Percentiles rank a stretch among this genome's conserved stretches.
These are phyloP conservation scores for Toxonevra muliebris DNA, from an alignment of 2,888 invertebrate species.

Conservation along the genomic window DNA sequence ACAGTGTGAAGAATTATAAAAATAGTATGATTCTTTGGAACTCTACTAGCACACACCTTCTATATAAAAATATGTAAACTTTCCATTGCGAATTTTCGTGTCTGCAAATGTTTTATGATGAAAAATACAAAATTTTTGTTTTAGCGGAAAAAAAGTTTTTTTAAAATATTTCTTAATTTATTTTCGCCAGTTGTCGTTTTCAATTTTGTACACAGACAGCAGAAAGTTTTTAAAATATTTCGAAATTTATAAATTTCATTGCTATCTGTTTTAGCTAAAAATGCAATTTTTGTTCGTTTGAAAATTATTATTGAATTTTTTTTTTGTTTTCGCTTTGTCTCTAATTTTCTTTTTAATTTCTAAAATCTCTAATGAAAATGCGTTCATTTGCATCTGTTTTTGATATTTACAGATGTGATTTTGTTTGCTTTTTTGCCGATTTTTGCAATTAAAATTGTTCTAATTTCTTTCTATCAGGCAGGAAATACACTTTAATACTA, in stretches of 20 bases:
- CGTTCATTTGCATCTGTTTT: slow-evolving; percentile 12
- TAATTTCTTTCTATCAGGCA: neutral
- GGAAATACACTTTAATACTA: neutral
- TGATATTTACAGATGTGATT: neutral
- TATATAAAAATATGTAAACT: too few relatives aligned
- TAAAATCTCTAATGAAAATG: slow-evolving; percentile 6
- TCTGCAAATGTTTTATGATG: too few relatives aligned
- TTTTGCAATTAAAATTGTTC: slow-evolving; percentile 11
- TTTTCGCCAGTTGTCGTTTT: neutral
- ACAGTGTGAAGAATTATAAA: too few relatives aligned
- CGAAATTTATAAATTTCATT: too few relatives aligned
- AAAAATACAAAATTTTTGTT: too few relatives aligned
- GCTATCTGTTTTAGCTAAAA: neutral
- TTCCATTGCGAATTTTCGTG: too few relatives aligned
- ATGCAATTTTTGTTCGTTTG: neutral
- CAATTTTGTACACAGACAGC: neutral
- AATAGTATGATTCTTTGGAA: too few relatives aligned
- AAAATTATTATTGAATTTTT: slow-evolving; percentile 4
- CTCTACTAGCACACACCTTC: too few relatives aligned
- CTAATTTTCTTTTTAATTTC: neutral
- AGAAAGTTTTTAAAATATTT: too few relatives aligned
- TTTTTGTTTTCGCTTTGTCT: neutral
- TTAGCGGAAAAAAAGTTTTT: too few relatives aligned
- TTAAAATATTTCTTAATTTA: neutral
- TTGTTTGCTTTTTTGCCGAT: neutral